Evolutionary conservation across 2,113 vertebrate genomes (phyloP).

Genomic region (Pluvialis apricaria): DNA sequence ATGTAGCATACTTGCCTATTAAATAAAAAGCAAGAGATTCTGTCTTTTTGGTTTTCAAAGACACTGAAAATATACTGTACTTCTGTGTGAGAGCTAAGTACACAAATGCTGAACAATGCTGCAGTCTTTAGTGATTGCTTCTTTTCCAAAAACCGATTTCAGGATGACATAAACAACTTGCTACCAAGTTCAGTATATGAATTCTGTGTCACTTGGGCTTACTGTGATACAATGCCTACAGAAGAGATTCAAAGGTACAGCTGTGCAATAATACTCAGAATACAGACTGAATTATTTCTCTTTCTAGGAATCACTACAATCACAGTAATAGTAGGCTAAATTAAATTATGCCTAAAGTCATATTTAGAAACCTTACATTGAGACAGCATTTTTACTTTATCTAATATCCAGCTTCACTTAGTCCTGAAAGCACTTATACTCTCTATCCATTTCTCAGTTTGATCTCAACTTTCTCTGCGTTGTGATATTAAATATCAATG

Average conservation of each 20-base stretch:
- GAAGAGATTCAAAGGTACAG: not conserved
- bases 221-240: not conserved
- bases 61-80: not conserved
- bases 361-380: not conserved
- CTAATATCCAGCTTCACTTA: not conserved
- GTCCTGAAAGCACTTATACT: not conserved
- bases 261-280: not conserved
- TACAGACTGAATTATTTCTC: not conserved
- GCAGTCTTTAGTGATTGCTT: not conserved
- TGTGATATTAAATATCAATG: not conserved
- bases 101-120: not conserved
- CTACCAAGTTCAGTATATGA: not conserved
- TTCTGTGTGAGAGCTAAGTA: not conserved
- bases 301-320: not conserved
- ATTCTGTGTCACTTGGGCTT: not conserved
- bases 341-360: not conserved
- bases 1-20: not conserved
- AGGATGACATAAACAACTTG: not conserved
- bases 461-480: not conserved
- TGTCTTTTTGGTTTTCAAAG: not conserved
- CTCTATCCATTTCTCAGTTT: not conserved
- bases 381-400: not conserved
- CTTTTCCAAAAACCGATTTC: not conserved
- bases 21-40: not conserved
- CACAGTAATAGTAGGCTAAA: not conserved